phyloP scores from a whole-genome alignment of 2,113 vertebrate species.

The Colaptes auratus region DNA sequence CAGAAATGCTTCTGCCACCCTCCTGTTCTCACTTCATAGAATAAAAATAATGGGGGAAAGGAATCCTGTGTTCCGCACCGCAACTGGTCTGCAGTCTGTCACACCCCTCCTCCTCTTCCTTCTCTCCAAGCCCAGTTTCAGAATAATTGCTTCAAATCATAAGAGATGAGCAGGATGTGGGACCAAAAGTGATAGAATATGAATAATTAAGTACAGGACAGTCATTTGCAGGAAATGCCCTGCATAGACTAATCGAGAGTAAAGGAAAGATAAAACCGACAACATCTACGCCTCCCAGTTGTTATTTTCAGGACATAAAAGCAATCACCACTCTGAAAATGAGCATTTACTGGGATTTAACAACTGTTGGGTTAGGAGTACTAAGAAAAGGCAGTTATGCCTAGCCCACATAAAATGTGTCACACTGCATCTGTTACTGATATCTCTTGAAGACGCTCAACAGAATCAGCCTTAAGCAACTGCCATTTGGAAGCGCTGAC shows the following conservation, averaged over 20 bases:
- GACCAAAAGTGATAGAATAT: neutral
- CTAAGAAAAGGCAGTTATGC: neutral
- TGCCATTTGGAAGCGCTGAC: neutral
- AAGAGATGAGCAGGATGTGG: neutral
- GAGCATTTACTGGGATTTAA: neutral
- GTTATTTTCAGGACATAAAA: slow-evolving; percentile 15
- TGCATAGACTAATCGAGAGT: neutral
- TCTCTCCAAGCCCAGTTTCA: neutral
- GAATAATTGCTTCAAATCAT: slow-evolving; percentile 5
- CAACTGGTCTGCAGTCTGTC: neutral
- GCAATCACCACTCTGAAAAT: neutral
- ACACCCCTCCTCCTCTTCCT: neutral
- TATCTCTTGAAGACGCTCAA: neutral
- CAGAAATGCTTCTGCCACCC: neutral
- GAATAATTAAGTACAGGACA: neutral
- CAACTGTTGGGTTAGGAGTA: neutral
- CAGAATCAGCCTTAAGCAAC: neutral
- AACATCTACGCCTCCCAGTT: neutral
- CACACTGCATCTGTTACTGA: neutral
- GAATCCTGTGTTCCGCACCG: neutral
- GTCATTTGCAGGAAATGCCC: slow-evolving; percentile 2
- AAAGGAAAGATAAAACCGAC: neutral
- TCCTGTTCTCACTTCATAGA: neutral
- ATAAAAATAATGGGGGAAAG: neutral
- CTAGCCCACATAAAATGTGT: neutral